Conservation (phyloP, 2,888 invertebrate genomes). For the Pollenia amentaria region DNA sequence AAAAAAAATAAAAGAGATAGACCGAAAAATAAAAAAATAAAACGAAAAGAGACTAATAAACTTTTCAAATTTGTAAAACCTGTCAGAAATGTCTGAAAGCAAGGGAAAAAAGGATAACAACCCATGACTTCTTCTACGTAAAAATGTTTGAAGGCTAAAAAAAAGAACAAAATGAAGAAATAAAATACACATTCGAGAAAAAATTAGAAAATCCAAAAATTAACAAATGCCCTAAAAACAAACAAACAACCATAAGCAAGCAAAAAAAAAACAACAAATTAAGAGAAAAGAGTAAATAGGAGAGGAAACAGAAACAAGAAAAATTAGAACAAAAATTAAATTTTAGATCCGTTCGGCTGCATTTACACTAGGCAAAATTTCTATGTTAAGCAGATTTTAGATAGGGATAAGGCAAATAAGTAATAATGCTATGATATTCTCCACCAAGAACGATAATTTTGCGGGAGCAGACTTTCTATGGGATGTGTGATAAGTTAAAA, state of each 20-base stretch:
- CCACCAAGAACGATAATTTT: no score
- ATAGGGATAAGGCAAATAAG: no score
- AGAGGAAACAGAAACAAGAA: slow-evolving; percentile 6
- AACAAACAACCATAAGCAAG: slow-evolving; percentile 15
- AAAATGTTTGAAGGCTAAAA: slow-evolving; percentile 50
- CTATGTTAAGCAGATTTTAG: no score
- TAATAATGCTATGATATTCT: no score
- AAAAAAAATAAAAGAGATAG: neutral
- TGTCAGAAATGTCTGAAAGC: slow-evolving; percentile 64
- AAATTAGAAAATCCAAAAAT: slow-evolving; percentile 21
- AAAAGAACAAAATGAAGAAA: neutral
- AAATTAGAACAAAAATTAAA: neutral
- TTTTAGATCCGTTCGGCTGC: no score
- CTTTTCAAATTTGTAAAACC: slow-evolving; percentile 63
- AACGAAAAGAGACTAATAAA: slow-evolving; percentile 18
- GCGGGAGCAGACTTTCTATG: no score
- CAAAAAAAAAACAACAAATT: neutral
- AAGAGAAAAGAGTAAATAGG: neutral
- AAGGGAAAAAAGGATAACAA: slow-evolving; percentile 35
- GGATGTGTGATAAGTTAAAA: no score
- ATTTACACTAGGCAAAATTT: no score
- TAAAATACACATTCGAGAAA: neutral
- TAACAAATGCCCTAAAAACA: slow-evolving; percentile 34
- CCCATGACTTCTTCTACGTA: slow-evolving; percentile 2
- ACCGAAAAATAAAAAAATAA: neutral